A percentile compares a stretch with the other conserved stretches of the same genome.
Evolutionary conservation across 2,113 vertebrate species (phyloP).

Genomic region (Hystrix brachyura): DNA sequence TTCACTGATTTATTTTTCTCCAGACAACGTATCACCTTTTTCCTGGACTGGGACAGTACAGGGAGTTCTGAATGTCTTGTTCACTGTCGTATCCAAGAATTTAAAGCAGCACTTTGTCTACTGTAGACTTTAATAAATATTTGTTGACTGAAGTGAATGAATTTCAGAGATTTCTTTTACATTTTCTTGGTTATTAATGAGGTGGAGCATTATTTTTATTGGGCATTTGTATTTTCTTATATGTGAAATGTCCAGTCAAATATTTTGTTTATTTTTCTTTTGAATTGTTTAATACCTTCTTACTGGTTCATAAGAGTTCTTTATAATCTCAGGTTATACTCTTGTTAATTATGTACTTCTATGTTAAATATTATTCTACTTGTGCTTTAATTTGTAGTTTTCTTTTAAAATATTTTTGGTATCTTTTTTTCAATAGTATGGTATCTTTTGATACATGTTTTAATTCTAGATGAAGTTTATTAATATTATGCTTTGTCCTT

Average conservation of each 20-base stretch:
- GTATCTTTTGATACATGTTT: not conserved
- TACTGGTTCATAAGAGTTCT: not conserved
- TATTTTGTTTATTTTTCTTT: constrained; percentile 3
- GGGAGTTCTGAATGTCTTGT: not conserved
- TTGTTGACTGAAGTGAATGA: not conserved
- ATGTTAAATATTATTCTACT: not conserved
- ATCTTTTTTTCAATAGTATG: not conserved
- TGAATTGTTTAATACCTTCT: not conserved
- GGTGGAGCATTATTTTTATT: not conserved
- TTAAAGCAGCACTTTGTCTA: not conserved
- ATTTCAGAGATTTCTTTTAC: not conserved
- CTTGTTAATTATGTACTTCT: not conserved
- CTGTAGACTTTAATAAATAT: not conserved
- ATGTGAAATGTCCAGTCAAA: not conserved
- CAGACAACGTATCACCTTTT: not conserved
- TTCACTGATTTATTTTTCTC: not conserved
- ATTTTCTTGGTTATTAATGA: constrained; percentile 44
- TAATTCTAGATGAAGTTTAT: not conserved
- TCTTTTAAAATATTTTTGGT: not conserved
- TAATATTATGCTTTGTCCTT: not conserved
- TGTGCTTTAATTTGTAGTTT: constrained; percentile 10
- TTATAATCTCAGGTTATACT: constrained; percentile 14
- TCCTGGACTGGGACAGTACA: not conserved
- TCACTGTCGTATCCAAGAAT: not conserved
- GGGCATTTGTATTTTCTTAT: not conserved